Conservation (phyloP, 2,888 invertebrate species). For the Pachymerium ferrugineum region DNA sequence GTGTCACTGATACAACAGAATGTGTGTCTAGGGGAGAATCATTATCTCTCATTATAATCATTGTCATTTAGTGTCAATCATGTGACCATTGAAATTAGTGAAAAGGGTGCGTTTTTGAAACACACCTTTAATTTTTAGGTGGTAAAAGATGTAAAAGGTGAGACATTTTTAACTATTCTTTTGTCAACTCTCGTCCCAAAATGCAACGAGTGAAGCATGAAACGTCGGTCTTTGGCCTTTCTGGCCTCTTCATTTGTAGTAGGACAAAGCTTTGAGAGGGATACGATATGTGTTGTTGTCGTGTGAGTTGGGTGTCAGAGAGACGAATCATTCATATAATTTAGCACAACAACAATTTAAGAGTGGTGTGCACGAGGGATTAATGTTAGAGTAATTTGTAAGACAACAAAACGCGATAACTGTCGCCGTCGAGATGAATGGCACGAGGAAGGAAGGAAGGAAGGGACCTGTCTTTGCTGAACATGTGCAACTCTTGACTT, state of each 20-base stretch:
- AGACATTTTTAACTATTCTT: background rate
- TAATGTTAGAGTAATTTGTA: conserved; percentile 21
- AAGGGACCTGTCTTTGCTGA: conserved; percentile 10
- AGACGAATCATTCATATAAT: conserved; percentile 6
- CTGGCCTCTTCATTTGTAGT: background rate
- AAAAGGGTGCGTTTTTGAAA: no score
- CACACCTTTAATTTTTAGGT: background rate
- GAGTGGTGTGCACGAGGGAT: conserved; percentile 18
- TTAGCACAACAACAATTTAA: conserved; percentile 15
- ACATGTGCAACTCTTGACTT: conserved; percentile 11
- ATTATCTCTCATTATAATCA: conserved; percentile 12
- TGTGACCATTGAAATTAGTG: no score
- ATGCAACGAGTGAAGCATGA: background rate
- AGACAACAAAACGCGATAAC: conserved; percentile 18
- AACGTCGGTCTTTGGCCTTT: background rate
- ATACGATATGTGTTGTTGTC: background rate
- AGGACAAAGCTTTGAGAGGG: conserved; percentile 1
- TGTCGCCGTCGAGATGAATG: conserved; percentile 15
- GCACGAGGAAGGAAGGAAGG: conserved; percentile 20
- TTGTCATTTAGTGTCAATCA: no score
- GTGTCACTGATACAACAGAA: conserved; percentile 10
- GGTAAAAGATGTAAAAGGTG: background rate
- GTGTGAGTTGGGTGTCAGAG: conserved; percentile 7
- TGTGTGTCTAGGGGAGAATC: background rate
- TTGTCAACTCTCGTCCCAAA: background rate